A percentile compares a stretch with the other conserved stretches of the same genome.
Evolutionary conservation across 30 jellyfish, hydroid and myxozoan species (phyloP).

Genomic region (Aurelia aurita complex sp. Pacific): DNA sequence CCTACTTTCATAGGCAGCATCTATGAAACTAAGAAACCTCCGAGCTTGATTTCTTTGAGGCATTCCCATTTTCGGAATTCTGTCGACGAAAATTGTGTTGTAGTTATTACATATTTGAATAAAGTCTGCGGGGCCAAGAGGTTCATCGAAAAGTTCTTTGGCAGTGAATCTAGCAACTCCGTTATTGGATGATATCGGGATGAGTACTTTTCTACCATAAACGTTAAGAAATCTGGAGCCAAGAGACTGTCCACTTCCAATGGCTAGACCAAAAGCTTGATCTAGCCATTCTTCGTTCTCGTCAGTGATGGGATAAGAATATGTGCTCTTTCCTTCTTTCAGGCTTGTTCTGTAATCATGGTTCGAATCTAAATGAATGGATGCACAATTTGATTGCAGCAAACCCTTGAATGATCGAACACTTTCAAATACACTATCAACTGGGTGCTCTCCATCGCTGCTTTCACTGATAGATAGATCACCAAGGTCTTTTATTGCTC

Average conservation of each 20-base stretch:
- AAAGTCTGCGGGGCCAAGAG: constrained; percentile 90
- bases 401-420: constrained; percentile 63
- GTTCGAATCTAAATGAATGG: constrained; percentile 59
- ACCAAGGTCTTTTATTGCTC: constrained; percentile 72
- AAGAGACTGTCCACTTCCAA: constrained; percentile 48
- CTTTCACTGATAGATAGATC: constrained; percentile 67
- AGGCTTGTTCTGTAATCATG: constrained; percentile 71
- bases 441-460: constrained; percentile 68
- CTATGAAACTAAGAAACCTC: constrained; percentile 80
- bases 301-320: constrained; percentile 42
- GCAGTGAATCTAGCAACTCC: constrained; percentile 83
- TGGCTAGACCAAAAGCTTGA: constrained; percentile 46
- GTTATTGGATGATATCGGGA: constrained; percentile 70
- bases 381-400: constrained; percentile 47
- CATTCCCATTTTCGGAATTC: constrained; percentile 77
- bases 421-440: constrained; percentile 35
- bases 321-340: constrained; percentile 64
- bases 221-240: constrained; percentile 44
- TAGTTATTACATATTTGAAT: constrained; percentile 74
- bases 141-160: constrained; percentile 66
- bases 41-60: constrained; percentile 80
- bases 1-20: constrained; percentile 89
- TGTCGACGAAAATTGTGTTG: constrained; percentile 64
- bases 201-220: constrained; percentile 72
- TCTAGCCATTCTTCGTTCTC: constrained; percentile 65